Evolutionary conservation across 2,888 invertebrate species (phyloP).

Genomic region (Drosophila neoperkinsi): DNA sequence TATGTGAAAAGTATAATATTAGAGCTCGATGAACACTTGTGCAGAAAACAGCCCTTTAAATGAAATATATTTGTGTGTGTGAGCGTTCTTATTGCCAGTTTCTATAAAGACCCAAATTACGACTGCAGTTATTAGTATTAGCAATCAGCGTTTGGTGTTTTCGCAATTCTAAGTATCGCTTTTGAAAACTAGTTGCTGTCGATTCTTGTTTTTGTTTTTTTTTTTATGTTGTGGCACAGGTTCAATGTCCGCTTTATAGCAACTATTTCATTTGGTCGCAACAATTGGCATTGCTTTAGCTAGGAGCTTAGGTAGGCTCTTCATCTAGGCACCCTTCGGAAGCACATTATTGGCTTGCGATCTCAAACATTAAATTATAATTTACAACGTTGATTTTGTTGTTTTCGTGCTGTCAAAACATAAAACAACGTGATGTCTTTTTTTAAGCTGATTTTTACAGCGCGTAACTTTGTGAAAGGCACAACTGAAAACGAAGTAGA

Average conservation of each 20-base stretch:
- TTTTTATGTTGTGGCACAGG: conserved; percentile 44
- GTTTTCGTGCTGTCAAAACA: conserved; percentile 55
- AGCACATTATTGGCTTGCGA: conserved; percentile 62
- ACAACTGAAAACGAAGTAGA: conserved; percentile 35
- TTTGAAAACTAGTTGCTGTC: conserved; percentile 13
- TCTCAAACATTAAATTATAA: conserved; percentile 80
- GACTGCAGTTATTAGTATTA: conserved; percentile 11
- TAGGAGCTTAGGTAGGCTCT: conserved; percentile 24
- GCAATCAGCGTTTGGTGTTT: conserved; percentile 17
- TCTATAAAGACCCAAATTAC: background rate
- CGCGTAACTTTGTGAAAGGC: conserved; percentile 60
- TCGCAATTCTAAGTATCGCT: conserved; percentile 23
- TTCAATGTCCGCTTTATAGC: conserved; percentile 22
- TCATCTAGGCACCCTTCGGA: conserved; percentile 16
- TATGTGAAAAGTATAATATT: background rate
- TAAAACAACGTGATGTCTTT: conserved; percentile 77
- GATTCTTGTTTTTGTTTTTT: conserved; percentile 5
- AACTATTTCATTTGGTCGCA: conserved; percentile 2
- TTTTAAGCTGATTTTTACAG: conserved; percentile 77
- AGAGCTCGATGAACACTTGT: no score
- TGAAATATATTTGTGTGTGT: background rate
- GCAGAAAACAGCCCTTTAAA: no score
- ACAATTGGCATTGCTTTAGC: conserved; percentile 20
- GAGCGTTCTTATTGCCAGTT: background rate
- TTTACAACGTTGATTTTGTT: conserved; percentile 80